A percentile compares a stretch with the other conserved stretches of the same genome.
These are phyloP conservation scores for Oxyteleia sp. DNA, from an alignment of 2,888 invertebrate genomes.

Conservation along the genomic window DNA sequence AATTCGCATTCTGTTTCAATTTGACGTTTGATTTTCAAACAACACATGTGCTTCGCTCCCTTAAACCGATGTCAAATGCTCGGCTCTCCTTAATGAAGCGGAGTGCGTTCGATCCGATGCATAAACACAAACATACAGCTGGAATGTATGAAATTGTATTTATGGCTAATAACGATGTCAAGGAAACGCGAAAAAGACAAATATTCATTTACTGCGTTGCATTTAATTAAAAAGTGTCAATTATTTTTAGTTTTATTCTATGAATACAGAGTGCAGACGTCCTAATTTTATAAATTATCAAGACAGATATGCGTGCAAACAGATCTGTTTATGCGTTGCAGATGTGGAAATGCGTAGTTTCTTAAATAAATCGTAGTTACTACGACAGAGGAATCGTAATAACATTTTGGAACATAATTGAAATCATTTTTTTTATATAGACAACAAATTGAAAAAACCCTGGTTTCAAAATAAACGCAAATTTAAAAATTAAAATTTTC, in stretches of 20 bases:
- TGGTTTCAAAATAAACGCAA: too few species aligned
- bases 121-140: conserved; percentile 62
- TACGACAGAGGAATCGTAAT: too few species aligned
- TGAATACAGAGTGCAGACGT: conserved; percentile 54
- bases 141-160: conserved; percentile 70
- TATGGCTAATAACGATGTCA: conserved; percentile 73
- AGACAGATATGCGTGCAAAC: conserved; percentile 27
- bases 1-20: conserved; percentile 19
- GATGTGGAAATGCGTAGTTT: not conserved
- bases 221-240: conserved; percentile 67
- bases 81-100: conserved; percentile 63
- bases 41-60: conserved; percentile 55
- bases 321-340: conserved; percentile 18
- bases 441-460: too few species aligned
- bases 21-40: conserved; percentile 61
- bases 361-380: not conserved
- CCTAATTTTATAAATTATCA: conserved; percentile 51
- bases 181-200: conserved; percentile 67
- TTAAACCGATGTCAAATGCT: conserved; percentile 63
- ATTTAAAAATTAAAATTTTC: too few species aligned
- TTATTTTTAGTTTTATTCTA: conserved; percentile 42
- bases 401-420: too few species aligned
- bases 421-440: too few species aligned
- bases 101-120: conserved; percentile 65
- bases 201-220: conserved; percentile 54